Base-by-base conservation (phyloP, 2,888 invertebrate species). In the Agriopis aurantiaria region DNA sequence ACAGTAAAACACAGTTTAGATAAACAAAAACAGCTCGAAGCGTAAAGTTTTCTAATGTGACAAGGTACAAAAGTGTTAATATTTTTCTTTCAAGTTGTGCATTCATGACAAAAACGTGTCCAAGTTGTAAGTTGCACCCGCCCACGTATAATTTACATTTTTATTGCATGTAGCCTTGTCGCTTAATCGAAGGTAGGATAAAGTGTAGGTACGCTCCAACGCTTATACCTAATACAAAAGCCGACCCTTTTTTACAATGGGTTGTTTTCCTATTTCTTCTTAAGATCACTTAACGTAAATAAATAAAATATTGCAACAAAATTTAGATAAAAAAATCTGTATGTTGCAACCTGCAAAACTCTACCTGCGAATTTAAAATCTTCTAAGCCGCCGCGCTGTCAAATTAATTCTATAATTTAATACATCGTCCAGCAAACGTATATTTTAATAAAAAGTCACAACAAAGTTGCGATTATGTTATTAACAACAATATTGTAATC, bases 391-490 rank as follows among this genome's bases (percentile, higher is more conserved):
- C 82, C 82, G 84, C 82, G 80, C 72, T 84, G 87, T 86, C 87
- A 83, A 84, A 84, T 87, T 87, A 85, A 88, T 87, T 83, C 79
- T n/a, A 80, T 79, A 73, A 69, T 74, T 78, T 83, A 87, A 90
- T 90, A 89, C 91, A 90, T 84, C 70, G 82, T 78, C 72, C 71
- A 65, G 75, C 76, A 80, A 81, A 83, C 3, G 80, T 72, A 79
- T 79, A 74, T 73, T 76, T 78, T 75, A 81, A 80, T 78, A 75
- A 80, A 82, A 82, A 72, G 71, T 78, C 71, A 77, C 81, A 82
- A 90, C 88, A 85, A 75, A 83, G 88, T 90, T 85, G 85, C 82
- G 78, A 87, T 87, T 84, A 77, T 85, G 81, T 82, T 84, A 84
- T 87, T 79, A 80, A 78, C 78, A 78, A 72, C 77, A 80, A 88